These are phyloP conservation scores for Drosophila nebulosa DNA, from an alignment of 1,140 invertebrate genomes.

Conservation along the genomic window DNA sequence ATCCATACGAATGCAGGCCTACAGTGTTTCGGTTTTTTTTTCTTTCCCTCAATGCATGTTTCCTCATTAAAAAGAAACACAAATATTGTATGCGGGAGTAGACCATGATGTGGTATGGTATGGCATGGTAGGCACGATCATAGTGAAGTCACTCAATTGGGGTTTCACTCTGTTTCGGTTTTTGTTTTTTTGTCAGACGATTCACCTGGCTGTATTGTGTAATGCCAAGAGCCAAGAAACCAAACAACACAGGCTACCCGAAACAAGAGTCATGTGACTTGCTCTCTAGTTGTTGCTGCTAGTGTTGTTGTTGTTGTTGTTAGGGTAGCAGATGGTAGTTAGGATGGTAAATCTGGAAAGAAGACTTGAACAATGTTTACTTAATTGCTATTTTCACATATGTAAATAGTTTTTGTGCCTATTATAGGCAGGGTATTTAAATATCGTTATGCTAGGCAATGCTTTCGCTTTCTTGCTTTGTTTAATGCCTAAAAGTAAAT, in stretches of 20 bases:
- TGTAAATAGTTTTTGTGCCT: too few species aligned
- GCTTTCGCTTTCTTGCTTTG: slow-evolving; percentile 45
- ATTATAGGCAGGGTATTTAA: slow-evolving; percentile 14
- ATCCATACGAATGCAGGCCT: slow-evolving; percentile 7
- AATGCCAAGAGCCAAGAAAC: slow-evolving; percentile 52
- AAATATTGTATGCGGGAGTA: slow-evolving; percentile 8
- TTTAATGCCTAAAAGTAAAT: slow-evolving; percentile 16
- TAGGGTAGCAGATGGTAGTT: neutral
- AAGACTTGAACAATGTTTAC: too few species aligned
- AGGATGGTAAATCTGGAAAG: neutral
- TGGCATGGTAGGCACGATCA: neutral
- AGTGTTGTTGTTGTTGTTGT: neutral
- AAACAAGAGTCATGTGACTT: slow-evolving; percentile 38
- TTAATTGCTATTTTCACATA: too few species aligned
- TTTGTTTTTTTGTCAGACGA: slow-evolving; percentile 21
- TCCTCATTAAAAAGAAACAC: slow-evolving; percentile 18
- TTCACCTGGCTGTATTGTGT: slow-evolving; percentile 33
- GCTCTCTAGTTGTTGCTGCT: slow-evolving; percentile 23
- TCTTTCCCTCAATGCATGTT: slow-evolving; percentile 19
- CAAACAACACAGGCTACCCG: slow-evolving; percentile 19
- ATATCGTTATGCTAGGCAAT: neutral
- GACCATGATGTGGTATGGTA: slow-evolving; percentile 1
- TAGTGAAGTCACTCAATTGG: slow-evolving; percentile 38
- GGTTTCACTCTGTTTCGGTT: slow-evolving; percentile 11
- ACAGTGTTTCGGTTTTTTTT: slow-evolving; percentile 6